Conservation (phyloP, 2,113 vertebrate species). For the Dromaius novaehollandiae region DNA sequence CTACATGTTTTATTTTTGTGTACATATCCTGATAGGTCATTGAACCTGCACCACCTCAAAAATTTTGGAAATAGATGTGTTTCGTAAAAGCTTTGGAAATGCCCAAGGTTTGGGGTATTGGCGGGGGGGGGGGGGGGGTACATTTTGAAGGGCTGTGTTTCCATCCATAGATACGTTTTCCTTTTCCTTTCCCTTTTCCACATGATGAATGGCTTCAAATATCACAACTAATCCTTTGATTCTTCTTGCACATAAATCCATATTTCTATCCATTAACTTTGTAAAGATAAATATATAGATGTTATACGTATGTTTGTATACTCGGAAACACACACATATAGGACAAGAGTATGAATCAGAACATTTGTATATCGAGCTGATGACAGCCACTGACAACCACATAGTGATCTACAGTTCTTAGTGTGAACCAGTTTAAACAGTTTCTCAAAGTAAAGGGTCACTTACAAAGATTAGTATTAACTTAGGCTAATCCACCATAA, state of each 20-base stretch:
- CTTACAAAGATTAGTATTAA: background rate
- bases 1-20: slow-evolving; percentile 11
- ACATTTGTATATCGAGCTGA: background rate
- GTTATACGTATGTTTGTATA: background rate
- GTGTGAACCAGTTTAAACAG: background rate
- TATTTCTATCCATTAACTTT: background rate
- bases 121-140: too few species aligned
- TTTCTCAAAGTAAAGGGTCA: background rate
- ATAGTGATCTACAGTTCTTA: background rate
- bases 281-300: background rate
- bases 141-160: background rate
- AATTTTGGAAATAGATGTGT: background rate
- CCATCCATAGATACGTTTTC: background rate
- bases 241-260: background rate
- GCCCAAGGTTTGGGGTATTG: too few species aligned
- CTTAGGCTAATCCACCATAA: background rate
- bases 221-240: background rate
- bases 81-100: background rate
- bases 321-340: background rate
- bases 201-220: background rate
- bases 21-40: slow-evolving; percentile 15
- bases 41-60: background rate
- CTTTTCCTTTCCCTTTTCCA: background rate
- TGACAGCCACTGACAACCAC: background rate
- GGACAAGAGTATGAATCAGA: background rate